phyloP scores from a whole-genome alignment of 2,888 invertebrate genomes.

The Hofmannophila pseudospretella region DNA sequence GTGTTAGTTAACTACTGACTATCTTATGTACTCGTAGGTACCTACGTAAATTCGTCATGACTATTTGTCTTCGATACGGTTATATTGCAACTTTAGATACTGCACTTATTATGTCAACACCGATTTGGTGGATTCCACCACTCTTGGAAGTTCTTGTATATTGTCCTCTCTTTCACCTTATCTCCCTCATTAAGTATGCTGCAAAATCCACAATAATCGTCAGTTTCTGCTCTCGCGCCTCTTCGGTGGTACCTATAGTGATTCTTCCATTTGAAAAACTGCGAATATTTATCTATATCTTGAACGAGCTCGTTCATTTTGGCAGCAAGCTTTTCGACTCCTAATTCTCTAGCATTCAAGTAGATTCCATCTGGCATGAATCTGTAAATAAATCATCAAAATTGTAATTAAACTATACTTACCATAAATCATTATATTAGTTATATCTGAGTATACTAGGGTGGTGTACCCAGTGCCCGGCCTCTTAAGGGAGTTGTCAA shows the following conservation, averaged over 20 bases:
- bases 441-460: too few species aligned
- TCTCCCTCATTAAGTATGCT: constrained; percentile 43
- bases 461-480: too few species aligned
- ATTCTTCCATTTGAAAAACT: constrained; percentile 58
- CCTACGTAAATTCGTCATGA: too few species aligned
- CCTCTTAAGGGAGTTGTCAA: too few species aligned
- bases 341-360: constrained; percentile 44
- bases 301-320: constrained; percentile 47
- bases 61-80: too few species aligned
- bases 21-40: too few species aligned
- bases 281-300: constrained; percentile 38
- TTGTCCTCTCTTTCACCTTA: constrained; percentile 28
- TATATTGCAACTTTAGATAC: too few species aligned
- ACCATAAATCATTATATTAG: too few species aligned
- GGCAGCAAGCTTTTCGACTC: constrained; percentile 33
- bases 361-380: constrained; percentile 61
- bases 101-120: too few species aligned
- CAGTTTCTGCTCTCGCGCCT: constrained; percentile 36
- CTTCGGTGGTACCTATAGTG: constrained; percentile 49
- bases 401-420: too few species aligned
- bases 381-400: constrained; percentile 34
- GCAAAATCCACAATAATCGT: constrained; percentile 60
- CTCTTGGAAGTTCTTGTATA: constrained; percentile 37
- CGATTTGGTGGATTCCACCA: constrained; percentile 49
- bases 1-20: too few species aligned